A percentile compares a stretch with the other conserved stretches of the same genome.
Conservation (phyloP, 2,888 invertebrate species). For the Cosmia pyralina region DNA sequence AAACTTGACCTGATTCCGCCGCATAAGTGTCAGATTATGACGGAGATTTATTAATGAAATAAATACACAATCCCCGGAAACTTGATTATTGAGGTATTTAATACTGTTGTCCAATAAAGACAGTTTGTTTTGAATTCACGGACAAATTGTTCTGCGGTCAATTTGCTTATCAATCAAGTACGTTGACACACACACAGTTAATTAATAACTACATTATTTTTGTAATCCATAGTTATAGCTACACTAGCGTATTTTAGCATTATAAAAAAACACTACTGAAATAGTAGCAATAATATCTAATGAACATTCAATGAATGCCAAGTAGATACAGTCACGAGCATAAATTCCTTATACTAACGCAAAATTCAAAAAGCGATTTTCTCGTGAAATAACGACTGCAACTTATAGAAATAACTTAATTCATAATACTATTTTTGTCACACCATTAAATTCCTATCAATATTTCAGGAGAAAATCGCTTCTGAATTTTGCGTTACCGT, state of each 20-base stretch:
- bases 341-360: neutral
- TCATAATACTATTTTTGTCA: neutral
- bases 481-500: neutral
- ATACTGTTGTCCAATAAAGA: neutral
- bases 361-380: neutral
- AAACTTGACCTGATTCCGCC: slow-evolving; percentile 18
- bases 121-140: neutral
- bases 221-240: neutral
- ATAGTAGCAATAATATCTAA: neutral
- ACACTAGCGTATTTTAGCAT: neutral
- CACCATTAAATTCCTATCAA: neutral
- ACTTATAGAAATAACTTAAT: neutral
- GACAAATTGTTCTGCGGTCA: neutral
- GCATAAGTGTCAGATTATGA: slow-evolving; percentile 31
- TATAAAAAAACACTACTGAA: neutral
- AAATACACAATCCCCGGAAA: slow-evolving; percentile 31
- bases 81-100: neutral
- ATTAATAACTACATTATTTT: neutral
- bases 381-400: neutral
- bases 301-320: neutral
- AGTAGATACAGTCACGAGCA: no score
- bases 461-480: neutral
- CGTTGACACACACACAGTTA: no score
- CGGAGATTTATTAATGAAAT: slow-evolving; percentile 45
- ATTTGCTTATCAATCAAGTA: neutral